Evolutionary conservation across 2,113 vertebrate species (phyloP), one percentile per base, ranked within the genome.

Genomic region (Clarias batrachus): DNA sequence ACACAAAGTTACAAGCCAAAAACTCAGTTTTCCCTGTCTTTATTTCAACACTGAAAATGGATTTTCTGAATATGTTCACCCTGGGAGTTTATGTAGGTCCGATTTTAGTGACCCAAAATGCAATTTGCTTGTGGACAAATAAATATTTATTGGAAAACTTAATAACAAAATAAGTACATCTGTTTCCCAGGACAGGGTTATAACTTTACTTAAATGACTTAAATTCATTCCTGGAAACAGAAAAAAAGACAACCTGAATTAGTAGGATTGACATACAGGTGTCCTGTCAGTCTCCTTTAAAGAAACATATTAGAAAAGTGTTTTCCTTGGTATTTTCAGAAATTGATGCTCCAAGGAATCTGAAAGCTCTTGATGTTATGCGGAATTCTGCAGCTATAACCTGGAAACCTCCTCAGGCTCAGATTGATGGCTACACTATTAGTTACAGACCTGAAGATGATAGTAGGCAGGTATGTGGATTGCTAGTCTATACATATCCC

Each of bases 341-440:
- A 27, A 96, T 97, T 16, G 97, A 98, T 90, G 92, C 95, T 78
- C 97, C 97, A 9, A 93, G 88, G 88, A 95, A 97, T 88, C 90
- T 97, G 7, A 91, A 1, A 84, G 92, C 94, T 0, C 92, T 92
- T 23, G 93, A 94, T 25, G 90, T 97, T 6, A 93, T 92, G 6
- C 83, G 86, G 68, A 93, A 96, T 7, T 88, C 94, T 41, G 95
- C 93, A 0, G 52, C 90, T 3, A 19, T 97, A 91, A 96, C 94
- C 27, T 99, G 97, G 97, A 90, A 52, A 41, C 90, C 94, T 79
- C 96, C 97, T 10, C 89, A 91, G 62, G 96, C 97, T 74, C 89
- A 95, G 87, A 97, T 96, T 9, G 94, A 96, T 25, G 97, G 96
- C 19, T 98, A 96, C 79, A 82, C 91, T 87, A 93, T 98, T 85